These are phyloP conservation scores for Callorhinus ursinus DNA, from an alignment of 2,113 vertebrate genomes.

Conservation along the genomic window DNA sequence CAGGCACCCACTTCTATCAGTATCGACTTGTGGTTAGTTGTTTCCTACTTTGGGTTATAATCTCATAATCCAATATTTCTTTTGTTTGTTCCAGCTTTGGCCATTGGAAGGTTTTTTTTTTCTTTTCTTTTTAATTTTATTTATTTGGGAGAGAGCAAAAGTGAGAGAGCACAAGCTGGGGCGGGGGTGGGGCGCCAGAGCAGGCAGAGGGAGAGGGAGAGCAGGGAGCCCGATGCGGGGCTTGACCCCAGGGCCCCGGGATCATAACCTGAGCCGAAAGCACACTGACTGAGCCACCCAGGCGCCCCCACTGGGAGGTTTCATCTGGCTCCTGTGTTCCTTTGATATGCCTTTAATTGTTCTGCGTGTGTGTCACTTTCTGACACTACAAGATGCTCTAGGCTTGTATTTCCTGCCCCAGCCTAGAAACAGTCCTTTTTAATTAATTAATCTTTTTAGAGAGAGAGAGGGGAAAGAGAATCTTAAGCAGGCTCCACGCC, in stretches of 20 bases:
- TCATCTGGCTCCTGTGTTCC: neutral
- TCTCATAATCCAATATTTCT: neutral
- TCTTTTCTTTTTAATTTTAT: too few relatives aligned
- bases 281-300: too few relatives aligned
- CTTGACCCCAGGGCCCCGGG: too few relatives aligned
- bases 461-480: neutral
- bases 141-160: too few relatives aligned
- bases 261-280: too few relatives aligned
- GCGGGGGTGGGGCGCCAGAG: too few relatives aligned
- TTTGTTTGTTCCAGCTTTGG: neutral
- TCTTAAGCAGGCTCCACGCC: neutral
- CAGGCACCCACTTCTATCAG: neutral
- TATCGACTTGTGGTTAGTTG: neutral
- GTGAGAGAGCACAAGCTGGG: too few relatives aligned
- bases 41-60: conserved; percentile 7
- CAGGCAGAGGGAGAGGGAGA: neutral
- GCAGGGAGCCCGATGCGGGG: too few relatives aligned
- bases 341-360: neutral
- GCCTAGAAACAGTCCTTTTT: neutral
- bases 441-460: neutral
- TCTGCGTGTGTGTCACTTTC: neutral
- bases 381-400: neutral
- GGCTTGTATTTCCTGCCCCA: neutral
- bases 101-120: too few relatives aligned
- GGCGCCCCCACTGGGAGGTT: neutral